Evolutionary conservation across 2,888 invertebrate genomes (phyloP).

Genomic region (Danaus chrysippus): DNA sequence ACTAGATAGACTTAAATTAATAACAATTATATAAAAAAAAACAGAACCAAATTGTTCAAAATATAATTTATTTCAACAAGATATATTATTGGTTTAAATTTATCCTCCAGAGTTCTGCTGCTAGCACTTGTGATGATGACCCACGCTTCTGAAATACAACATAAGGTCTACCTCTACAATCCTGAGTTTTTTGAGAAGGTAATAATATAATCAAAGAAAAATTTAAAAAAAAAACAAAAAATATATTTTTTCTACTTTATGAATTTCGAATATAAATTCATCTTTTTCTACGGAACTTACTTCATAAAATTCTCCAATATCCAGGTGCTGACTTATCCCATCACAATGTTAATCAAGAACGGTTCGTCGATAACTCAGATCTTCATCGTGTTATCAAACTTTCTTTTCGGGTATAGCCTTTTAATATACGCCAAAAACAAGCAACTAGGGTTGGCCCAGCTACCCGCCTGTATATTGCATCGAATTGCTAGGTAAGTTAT

Average conservation of each 20-base stretch:
- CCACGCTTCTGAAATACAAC: constrained; percentile 49
- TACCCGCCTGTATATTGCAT: constrained; percentile 45
- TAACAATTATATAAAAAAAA: too few relatives aligned
- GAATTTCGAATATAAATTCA: neutral
- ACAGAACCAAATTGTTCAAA: too few relatives aligned
- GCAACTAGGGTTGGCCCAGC: constrained; percentile 36
- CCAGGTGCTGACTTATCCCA: constrained; percentile 44
- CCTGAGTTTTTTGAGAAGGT: constrained; percentile 51
- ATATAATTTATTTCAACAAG: too few relatives aligned
- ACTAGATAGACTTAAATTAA: too few relatives aligned
- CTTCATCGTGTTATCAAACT: constrained; percentile 56
- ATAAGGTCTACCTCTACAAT: constrained; percentile 50
- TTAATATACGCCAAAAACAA: constrained; percentile 42
- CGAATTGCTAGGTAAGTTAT: constrained; percentile 46
- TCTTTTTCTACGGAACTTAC: neutral
- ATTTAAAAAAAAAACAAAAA: neutral
- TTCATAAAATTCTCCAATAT: neutral
- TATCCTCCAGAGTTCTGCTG: constrained; percentile 47
- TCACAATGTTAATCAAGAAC: constrained; percentile 53
- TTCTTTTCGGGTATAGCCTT: constrained; percentile 55
- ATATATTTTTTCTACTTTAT: neutral
- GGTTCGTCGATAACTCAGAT: constrained; percentile 54
- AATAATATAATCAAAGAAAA: constrained; percentile 6
- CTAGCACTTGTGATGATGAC: constrained; percentile 46
- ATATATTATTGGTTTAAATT: neutral